Base-by-base conservation (phyloP, 1,140 invertebrate genomes). In the Pseudomyrmex sp. region DNA sequence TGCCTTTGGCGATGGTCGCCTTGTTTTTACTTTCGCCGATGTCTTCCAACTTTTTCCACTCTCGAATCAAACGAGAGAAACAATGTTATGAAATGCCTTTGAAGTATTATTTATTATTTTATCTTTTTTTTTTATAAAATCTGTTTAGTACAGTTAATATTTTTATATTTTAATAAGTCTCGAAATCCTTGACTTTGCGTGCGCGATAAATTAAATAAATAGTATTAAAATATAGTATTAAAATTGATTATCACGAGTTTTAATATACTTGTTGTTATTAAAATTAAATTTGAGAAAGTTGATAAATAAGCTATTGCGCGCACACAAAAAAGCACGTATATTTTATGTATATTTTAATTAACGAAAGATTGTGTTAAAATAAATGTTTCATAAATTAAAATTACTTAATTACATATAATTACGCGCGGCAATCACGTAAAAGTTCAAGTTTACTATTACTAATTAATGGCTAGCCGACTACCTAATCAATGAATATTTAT, bases 401-500 rank as follows among this genome's bases (percentile, higher is more conserved):
- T 12, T 74, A 13, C 2, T 23, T 12, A 10, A 13, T 2, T 72
- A 50, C 35, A 2, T 5, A 56, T 18, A 54, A 76, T 73, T 58
- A 44, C 20, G 18, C n/a, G 7, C 15, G 15, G 12, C 10, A 1
- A 18, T 18, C 35, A 35, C 35, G n/a, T 44, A n/a, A 2, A 7
- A 18, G 35, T 46, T 46, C 35, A 46, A n/a, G 26, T n/a, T 65
- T 46, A 15, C 1, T 44, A n/a, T 65, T 46, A 65, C 8, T 8
- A 18, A 76, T 76, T 54, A 65, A 76, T 18, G 15, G n/a, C 3
- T 13, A 35, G 5, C 35, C 35, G 5, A 54, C 13, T 13, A 48
- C 23, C 48, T 54, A 13, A 15, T 8, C 61, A 4, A 76, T 76
- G 18, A 65, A 65, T 65, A 76, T 76, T 76, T 65, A 76, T 65